Base-by-base conservation (phyloP, 2,113 vertebrate species). In the Aegithalos caudatus region DNA sequence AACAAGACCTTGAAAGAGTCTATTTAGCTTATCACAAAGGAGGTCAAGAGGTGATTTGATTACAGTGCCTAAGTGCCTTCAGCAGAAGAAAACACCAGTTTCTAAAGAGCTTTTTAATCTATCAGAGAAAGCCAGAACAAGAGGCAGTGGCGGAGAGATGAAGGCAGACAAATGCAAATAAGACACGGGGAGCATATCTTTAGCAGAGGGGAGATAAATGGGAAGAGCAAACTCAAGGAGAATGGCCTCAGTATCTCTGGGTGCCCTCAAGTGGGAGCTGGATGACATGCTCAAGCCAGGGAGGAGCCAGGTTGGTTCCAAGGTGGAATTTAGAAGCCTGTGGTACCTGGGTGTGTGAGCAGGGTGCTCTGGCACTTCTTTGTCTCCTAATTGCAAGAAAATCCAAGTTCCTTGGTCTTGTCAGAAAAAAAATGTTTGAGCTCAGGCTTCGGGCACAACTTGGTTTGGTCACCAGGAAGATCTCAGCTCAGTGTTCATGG, bases 1-100 rank as follows among this genome's bases (percentile, higher is more conserved):
- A 74, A 38, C 9, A 1, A 94, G 91, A 83, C 69, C 86, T 94
- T 93, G 77, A 95, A 96, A 96, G 81, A 90, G 88, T 57, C 95
- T 94, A 86, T 93, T 96, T 94, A 88, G 93, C 80, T 96, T 95
- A 96, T 96, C 93, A 88, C 80, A 93, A 96, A 90, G 80, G 86
- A 88, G 94, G 94, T 96, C 90, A 96, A 88, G 95, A 92, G 95
- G 95, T 97, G 93, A 94, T 92, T 96, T 96, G 94, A 96, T 97
- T 96, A 97, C 90, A 90, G 90, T 29, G 81, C 72, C 19, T 86
- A 96, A 96, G 88, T 86, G 86, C 83, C 28, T 16, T 50, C 95
- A 81, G 82, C 9, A 7, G 80, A 96, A 93, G 88, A 96, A 93
- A 95, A 95, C 90, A 92, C 88, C 76, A 56, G 79, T 80, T 96